These are phyloP conservation scores for Cotesia vestalis DNA, from an alignment of 1,140 invertebrate species.

Conservation along the genomic window DNA sequence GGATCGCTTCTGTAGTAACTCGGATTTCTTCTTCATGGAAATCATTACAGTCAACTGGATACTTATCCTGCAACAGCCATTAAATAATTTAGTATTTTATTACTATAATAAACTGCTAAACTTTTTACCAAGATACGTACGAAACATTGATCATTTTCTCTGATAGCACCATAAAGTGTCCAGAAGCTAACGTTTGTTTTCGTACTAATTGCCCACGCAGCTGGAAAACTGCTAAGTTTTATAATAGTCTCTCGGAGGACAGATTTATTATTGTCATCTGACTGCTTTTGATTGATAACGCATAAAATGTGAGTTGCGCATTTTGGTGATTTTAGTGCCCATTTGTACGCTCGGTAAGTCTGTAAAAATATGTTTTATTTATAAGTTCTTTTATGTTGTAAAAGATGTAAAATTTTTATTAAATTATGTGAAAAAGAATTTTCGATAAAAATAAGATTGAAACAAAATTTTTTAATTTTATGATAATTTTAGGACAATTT, in stretches of 20 bases:
- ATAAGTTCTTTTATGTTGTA: no score
- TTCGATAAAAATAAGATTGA: no score
- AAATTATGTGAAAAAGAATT: no score
- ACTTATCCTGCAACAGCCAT: conserved; percentile 70
- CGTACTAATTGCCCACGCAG: conserved; percentile 74
- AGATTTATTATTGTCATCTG: conserved; percentile 38
- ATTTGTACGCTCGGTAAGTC: conserved; percentile 78
- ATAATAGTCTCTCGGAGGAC: conserved; percentile 72
- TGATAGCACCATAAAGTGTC: conserved; percentile 72
- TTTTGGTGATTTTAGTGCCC: conserved; percentile 72
- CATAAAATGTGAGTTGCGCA: conserved; percentile 82
- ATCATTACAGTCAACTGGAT: conserved; percentile 75
- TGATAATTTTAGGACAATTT: no score
- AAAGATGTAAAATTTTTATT: no score
- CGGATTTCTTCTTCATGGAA: conserved; percentile 83
- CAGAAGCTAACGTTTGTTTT: conserved; percentile 71
- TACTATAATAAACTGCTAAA: no score
- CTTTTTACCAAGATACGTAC: conserved; percentile 57
- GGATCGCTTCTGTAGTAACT: conserved; percentile 81
- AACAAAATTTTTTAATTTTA: no score
- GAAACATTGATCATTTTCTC: conserved; percentile 69
- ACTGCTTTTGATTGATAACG: conserved; percentile 72
- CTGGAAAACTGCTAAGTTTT: conserved; percentile 77
- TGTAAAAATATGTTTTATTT: conserved; percentile 35
- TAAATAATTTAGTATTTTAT: conserved; percentile 26